Base-by-base conservation (phyloP, 1,140 invertebrate species). In the Sycophaga agraensis region DNA sequence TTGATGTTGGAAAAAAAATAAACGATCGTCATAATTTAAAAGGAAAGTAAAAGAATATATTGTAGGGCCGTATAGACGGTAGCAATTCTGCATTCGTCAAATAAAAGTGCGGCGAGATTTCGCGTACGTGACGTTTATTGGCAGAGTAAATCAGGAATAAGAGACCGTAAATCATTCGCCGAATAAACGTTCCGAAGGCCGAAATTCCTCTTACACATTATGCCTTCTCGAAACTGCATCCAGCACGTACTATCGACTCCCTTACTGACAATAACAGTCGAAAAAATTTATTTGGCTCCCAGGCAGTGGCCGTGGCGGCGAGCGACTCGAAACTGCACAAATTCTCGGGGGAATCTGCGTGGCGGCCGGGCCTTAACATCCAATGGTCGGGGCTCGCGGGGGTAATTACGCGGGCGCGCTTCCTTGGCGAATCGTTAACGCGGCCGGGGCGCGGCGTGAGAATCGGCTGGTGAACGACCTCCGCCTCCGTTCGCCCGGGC, bases 401-500 rank as follows among this genome's bases (percentile, higher is more conserved):
- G 4, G 21, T 22, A 22, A 8, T 2, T 2, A 11, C 42, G 21
- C 19, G 14, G 5, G n/a, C n/a, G 17, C 12, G 14, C 45, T n/a
- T n/a, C n/a, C n/a, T n/a, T n/a, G n/a, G n/a, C n/a, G n/a, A n/a
- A n/a, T n/a, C n/a, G n/a, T n/a, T n/a, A n/a, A n/a, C 3, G 26
- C 16, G 21, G 9, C 8, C 16, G 4, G 2, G 22, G 16, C 37
- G 11, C 54, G n/a, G 16, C 58, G 69, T 65, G 69, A 71, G 71
- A 72, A 72, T 72, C 65, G 69, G 34, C 57, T 63, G 72, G 72
- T 64, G 63, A 72, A 73, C 63, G 67, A 71, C 62, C 68, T 66
- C 50, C 45, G 59, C 50, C 26, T 39, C 57, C 6, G 11, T 54
- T 22, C 16, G 26, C 43, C 58, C 66, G 69, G 39, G 22, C 2